Evolutionary conservation across 64 coral and sea anemone genomes (phyloP).

Genomic region (Pocillopora damicornis): DNA sequence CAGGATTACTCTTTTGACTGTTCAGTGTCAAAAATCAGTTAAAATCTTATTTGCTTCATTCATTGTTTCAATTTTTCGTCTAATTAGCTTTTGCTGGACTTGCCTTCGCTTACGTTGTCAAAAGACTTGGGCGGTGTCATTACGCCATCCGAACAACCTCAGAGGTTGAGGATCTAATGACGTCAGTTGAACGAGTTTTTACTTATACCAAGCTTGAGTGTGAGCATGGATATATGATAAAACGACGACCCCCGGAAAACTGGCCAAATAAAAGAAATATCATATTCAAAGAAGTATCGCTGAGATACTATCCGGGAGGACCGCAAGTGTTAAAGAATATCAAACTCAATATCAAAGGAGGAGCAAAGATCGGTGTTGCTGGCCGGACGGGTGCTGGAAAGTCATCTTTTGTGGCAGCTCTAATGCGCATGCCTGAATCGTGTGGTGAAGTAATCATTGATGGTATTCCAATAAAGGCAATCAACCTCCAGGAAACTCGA

Average conservation of each 20-base stretch:
- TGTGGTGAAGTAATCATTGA: neutral
- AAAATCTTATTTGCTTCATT: too few species aligned
- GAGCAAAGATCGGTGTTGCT: neutral
- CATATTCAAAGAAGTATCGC: neutral
- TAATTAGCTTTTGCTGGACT: too few species aligned
- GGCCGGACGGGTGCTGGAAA: too few species aligned
- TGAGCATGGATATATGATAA: neutral
- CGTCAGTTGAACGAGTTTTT: too few species aligned
- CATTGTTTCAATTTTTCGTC: too few species aligned
- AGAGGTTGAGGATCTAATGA: too few species aligned
- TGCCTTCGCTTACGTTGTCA: neutral
- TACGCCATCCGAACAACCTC: too few species aligned
- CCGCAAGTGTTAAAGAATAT: neutral
- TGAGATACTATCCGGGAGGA: neutral
- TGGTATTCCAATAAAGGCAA: neutral
- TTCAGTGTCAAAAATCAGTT: too few species aligned
- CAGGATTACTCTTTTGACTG: too few species aligned
- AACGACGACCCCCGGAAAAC: neutral
- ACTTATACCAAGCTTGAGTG: neutral
- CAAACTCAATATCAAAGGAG: neutral
- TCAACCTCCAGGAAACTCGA: neutral
- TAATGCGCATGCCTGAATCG: too few species aligned
- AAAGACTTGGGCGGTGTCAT: too few species aligned
- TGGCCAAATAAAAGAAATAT: conserved; percentile 3
- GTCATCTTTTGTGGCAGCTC: too few species aligned